Evolutionary conservation across 1,140 invertebrate genomes (phyloP), one percentile per base, ranked within the genome.

Genomic region (Aphelenchoides besseyi): DNA sequence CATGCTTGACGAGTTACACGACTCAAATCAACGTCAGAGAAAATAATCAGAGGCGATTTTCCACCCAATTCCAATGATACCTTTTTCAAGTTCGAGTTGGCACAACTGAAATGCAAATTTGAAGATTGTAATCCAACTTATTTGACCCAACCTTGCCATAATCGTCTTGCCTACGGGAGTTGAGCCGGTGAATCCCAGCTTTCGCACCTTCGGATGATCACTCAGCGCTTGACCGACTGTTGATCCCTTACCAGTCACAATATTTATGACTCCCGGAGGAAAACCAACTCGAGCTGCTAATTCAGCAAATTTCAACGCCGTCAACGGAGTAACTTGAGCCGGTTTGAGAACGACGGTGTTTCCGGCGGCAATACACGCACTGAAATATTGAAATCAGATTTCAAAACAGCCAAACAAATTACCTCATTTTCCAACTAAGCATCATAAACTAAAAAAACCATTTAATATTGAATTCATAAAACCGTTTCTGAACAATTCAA

Each of bases 361-460:
- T 9, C 74, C 74, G 18, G 77, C 77, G 32, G 75, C 75, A 91
- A 95, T 84, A 3, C 92, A 92, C 1, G 95, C 92, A 0, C 88
- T n/a, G n/a, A n/a, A n/a, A n/a, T n/a, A n/a, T n/a, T n/a, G n/a
- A n/a, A n/a, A n/a, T n/a, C n/a, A n/a, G n/a, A n/a, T n/a, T n/a
- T n/a, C n/a, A n/a, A n/a, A n/a, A n/a, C n/a, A n/a, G n/a, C n/a
- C n/a, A n/a, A n/a, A n/a, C n/a, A n/a, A n/a, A n/a, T n/a, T n/a
- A n/a, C n/a, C n/a, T 95, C 53, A 97, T 86, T 87, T 98, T 98
- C 94, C 94, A 97, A 1, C 92, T 89, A 82, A 92, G 89, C 94
- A 98, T 97, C 71, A 97, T 84, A 29, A 98, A 82, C 0, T 94
- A 94, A 84, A 97, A 98, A 97, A 48, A 16, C 41, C 41, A 59